Conservation (phyloP, 1,140 invertebrate species). For the Diploscapter pachys region DNA sequence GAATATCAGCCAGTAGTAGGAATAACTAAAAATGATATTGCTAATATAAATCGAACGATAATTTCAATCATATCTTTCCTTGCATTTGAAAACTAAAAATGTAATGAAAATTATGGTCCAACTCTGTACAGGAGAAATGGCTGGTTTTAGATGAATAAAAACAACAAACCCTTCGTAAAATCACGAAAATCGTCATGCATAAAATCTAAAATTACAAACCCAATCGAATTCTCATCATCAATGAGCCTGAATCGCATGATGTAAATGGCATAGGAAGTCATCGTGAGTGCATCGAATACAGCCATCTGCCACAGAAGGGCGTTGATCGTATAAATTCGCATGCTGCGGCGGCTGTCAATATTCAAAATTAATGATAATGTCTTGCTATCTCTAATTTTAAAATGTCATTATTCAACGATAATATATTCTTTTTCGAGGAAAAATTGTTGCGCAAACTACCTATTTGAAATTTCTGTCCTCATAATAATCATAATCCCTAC, state of each 20-base stretch:
- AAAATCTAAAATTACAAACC: background rate
- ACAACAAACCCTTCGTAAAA: background rate
- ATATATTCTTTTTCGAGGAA: background rate
- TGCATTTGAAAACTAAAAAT: too few species aligned
- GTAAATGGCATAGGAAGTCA: conserved; percentile 38
- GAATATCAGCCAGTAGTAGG: conserved; percentile 38
- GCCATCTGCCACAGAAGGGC: conserved; percentile 36
- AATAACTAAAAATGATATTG: conserved; percentile 24
- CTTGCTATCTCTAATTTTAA: background rate
- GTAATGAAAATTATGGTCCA: too few species aligned
- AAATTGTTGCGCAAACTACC: too few species aligned
- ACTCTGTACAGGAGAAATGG: background rate
- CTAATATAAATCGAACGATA: too few species aligned
- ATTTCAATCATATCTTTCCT: too few species aligned
- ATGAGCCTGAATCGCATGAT: conserved; percentile 33
- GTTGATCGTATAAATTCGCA: conserved; percentile 39
- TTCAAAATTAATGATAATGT: conserved; percentile 4
- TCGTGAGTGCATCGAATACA: conserved; percentile 37
- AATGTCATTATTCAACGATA: background rate
- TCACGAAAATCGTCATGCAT: too few species aligned
- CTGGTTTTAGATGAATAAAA: background rate
- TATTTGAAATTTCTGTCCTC: too few species aligned
- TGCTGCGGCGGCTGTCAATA: conserved; percentile 54
- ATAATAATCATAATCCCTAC: background rate
- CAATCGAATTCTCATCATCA: conserved; percentile 26